Evolutionary conservation across 1,140 invertebrate species (phyloP).

Genomic region (Drosophila azteca): DNA sequence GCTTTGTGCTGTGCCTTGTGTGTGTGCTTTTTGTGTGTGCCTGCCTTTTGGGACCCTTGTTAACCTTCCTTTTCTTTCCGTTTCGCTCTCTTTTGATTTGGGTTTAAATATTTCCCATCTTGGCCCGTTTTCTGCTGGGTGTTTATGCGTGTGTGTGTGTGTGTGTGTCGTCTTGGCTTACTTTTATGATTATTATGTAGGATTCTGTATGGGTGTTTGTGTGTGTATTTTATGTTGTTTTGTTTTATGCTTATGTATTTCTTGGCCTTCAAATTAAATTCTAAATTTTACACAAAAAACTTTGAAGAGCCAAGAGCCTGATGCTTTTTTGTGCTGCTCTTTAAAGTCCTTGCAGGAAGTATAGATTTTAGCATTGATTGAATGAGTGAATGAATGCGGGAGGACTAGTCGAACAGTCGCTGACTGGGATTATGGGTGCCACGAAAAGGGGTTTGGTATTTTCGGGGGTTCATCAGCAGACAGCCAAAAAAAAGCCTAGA

Average conservation of each 20-base stretch:
- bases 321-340: constrained; percentile 17
- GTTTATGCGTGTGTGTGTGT: constrained; percentile 24
- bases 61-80: constrained; percentile 50
- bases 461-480: constrained; percentile 18
- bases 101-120: constrained; percentile 52
- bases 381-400: constrained; percentile 21
- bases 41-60: constrained; percentile 51
- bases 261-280: constrained; percentile 17
- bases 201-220: not conserved
- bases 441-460: not conserved
- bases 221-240: constrained; percentile 26
- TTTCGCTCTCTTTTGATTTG: constrained; percentile 55
- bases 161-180: constrained; percentile 38
- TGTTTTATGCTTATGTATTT: constrained; percentile 26
- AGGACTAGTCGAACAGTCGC: constrained; percentile 5
- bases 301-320: too few relatives aligned
- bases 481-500: constrained; percentile 17
- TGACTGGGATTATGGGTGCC: constrained; percentile 21
- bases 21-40: constrained; percentile 30
- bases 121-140: constrained; percentile 1
- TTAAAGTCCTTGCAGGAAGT: constrained; percentile 4
- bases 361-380: constrained; percentile 36
- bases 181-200: constrained; percentile 44
- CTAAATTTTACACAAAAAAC: constrained; percentile 25
- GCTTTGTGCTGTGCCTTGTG: constrained; percentile 4